Conservation (phyloP, 2,888 invertebrate genomes). For the Formica aserva region DNA sequence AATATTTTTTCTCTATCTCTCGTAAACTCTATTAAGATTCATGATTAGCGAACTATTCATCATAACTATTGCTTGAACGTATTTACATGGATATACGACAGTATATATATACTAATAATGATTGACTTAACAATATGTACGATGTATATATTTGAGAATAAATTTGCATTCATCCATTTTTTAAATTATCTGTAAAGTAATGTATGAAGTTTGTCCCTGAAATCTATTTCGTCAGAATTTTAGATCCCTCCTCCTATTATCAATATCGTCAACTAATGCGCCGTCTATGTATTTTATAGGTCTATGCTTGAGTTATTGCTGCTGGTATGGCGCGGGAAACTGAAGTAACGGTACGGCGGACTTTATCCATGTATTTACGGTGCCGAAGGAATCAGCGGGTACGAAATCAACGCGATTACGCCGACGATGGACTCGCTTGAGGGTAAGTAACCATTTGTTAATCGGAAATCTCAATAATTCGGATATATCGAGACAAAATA, state of each 20-base stretch:
- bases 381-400: conserved; percentile 67
- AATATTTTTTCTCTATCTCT: background rate
- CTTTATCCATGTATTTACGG: conserved; percentile 54
- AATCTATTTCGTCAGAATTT: conserved; percentile 7
- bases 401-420: conserved; percentile 71
- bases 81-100: background rate
- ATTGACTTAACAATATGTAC: background rate
- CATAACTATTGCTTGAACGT: background rate
- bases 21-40: conserved; percentile 3
- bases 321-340: conserved; percentile 56
- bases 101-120: background rate
- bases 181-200: background rate
- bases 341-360: conserved; percentile 64
- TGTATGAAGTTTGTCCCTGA: background rate
- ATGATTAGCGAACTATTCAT: background rate
- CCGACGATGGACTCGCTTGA: conserved; percentile 56
- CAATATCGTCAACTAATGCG: background rate
- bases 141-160: background rate
- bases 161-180: background rate
- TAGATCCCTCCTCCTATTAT: too few species aligned
- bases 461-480: too few species aligned
- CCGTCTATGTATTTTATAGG: too few species aligned
- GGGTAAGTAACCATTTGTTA: conserved; percentile 61
- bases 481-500: too few species aligned
- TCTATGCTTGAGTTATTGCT: conserved; percentile 26